Evolutionary conservation across 30 jellyfish, hydroid and myxozoan species (phyloP).

Genomic region (Aurelia sp.): DNA sequence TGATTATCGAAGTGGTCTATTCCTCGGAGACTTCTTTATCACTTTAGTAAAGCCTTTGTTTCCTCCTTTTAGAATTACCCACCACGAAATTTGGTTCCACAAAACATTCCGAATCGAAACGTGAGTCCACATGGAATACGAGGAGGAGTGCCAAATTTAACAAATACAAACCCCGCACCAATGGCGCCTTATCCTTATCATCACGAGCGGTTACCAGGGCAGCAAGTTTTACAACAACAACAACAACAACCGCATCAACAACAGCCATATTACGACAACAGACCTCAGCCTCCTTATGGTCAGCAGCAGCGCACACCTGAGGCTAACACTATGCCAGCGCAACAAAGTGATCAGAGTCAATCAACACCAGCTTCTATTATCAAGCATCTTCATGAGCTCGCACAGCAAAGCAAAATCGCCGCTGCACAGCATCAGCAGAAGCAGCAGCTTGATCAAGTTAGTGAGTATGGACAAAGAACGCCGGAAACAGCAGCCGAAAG

Average conservation of each 20-base stretch:
- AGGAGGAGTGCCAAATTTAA: conserved; percentile 4
- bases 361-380: conserved; percentile 52
- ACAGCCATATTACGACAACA: conserved; percentile 14
- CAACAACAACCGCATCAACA: conserved; percentile 58
- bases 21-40: background rate
- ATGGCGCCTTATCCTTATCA: conserved; percentile 19
- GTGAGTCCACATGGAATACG: conserved; percentile 7
- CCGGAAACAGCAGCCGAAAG: conserved; percentile 58
- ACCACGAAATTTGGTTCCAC: conserved; percentile 14
- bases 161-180: conserved; percentile 28
- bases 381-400: conserved; percentile 62
- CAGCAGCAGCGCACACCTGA: conserved; percentile 30
- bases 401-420: conserved; percentile 43
- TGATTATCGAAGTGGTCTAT: background rate
- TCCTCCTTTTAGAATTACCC: conserved; percentile 12
- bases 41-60: background rate
- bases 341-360: conserved; percentile 11
- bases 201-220: conserved; percentile 37
- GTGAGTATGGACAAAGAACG: conserved; percentile 19
- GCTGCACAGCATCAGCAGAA: conserved; percentile 25
- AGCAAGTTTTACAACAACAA: conserved; percentile 7
- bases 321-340: background rate
- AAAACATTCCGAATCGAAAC: conserved; percentile 5
- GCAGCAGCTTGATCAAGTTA: conserved; percentile 1
- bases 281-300: conserved; percentile 19